Conservation (phyloP, 2,888 invertebrate genomes). For the Netelia virgata region DNA sequence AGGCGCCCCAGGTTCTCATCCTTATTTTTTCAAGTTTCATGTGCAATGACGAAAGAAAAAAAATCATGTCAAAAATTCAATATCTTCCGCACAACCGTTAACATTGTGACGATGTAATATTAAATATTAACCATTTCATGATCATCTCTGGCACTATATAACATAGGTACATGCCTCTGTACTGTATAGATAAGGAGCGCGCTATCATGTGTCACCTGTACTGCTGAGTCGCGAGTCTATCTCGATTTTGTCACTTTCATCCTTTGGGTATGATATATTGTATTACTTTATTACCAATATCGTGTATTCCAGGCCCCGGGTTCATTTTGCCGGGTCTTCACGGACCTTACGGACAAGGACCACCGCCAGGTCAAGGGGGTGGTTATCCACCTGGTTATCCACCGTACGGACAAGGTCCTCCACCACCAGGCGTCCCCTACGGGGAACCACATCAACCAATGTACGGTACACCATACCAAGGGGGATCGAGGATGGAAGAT, state of each 20-base stretch:
- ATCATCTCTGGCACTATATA: background rate
- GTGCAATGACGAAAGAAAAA: constrained; percentile 1
- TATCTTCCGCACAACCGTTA: background rate
- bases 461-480: constrained; percentile 79
- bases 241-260: background rate
- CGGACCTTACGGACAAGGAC: constrained; percentile 51
- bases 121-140: background rate
- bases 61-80: background rate
- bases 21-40: constrained; percentile 58
- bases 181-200: background rate
- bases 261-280: background rate
- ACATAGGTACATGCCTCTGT: background rate
- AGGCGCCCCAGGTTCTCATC: constrained; percentile 83
- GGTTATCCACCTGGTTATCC: constrained; percentile 68
- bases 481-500: constrained; percentile 79
- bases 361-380: constrained; percentile 25
- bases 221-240: background rate
- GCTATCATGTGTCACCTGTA: background rate
- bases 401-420: constrained; percentile 67
- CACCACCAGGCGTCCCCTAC: constrained; percentile 77
- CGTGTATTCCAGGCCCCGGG: constrained; percentile 53
- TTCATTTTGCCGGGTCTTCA: constrained; percentile 56
- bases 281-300: background rate
- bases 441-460: constrained; percentile 76
- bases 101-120: background rate